Conservation (phyloP, 2,113 vertebrate species). For the Heteronetta atricapilla region DNA sequence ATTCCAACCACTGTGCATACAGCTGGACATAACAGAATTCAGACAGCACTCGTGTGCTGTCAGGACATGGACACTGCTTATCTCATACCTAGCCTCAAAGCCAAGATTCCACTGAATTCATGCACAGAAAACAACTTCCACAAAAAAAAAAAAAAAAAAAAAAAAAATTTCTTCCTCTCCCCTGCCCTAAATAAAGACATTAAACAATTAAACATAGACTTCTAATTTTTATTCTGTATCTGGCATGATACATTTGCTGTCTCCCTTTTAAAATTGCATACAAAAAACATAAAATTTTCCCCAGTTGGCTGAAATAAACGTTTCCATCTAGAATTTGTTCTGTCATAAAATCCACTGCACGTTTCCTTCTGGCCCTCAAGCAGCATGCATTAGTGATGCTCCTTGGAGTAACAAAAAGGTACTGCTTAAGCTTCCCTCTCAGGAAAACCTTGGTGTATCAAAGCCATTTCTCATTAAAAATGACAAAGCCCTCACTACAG, state of each 20-base stretch:
- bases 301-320: background rate
- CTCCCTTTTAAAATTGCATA: background rate
- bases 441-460: background rate
- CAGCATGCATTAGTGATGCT: background rate
- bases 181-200: background rate
- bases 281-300: background rate
- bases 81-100: background rate
- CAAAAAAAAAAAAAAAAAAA: background rate
- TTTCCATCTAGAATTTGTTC: background rate
- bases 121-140: background rate
- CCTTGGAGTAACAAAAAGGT: background rate
- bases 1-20: background rate
- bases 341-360: background rate
- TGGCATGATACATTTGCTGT: background rate
- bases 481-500: background rate
- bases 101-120: background rate
- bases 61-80: background rate
- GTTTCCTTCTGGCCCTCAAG: background rate
- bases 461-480: background rate
- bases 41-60: background rate
- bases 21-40: background rate
- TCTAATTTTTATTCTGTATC: background rate
- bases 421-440: background rate
- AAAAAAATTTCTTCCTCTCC: no score
- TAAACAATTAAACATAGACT: background rate